Conservation (phyloP, 2,113 vertebrate genomes). For the Callithrix jacchus region DNA sequence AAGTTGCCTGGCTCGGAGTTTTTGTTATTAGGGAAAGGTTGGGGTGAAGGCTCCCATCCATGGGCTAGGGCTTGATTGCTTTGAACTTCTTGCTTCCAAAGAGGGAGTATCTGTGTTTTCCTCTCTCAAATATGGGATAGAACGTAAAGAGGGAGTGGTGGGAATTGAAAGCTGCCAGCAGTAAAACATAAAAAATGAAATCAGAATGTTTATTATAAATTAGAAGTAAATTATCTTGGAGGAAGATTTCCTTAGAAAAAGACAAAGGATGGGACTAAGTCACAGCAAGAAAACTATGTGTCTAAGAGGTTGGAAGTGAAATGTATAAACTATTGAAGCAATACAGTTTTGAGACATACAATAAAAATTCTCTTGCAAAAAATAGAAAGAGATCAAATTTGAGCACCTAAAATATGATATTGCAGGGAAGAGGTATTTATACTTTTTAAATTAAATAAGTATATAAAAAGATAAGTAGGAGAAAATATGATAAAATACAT, state of each 20-base stretch:
- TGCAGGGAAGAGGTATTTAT: background rate
- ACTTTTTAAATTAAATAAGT: background rate
- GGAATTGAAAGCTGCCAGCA: background rate
- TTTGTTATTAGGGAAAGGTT: background rate
- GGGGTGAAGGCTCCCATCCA: accelerated
- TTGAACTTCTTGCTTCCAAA: background rate
- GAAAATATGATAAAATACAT: background rate
- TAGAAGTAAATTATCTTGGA: background rate
- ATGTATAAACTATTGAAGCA: background rate
- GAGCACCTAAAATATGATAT: background rate
- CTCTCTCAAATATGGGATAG: background rate
- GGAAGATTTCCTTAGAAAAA: background rate
- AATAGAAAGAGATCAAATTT: background rate
- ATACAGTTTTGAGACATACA: background rate
- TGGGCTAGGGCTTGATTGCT: background rate
- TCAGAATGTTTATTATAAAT: background rate
- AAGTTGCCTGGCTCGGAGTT: background rate
- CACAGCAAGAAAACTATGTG: background rate
- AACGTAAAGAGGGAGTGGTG: background rate
- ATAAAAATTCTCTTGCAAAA: background rate
- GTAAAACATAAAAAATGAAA: background rate
- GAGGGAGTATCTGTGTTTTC: accelerated
- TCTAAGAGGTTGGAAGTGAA: background rate
- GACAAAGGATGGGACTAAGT: background rate
- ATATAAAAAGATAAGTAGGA: background rate